Evolutionary conservation across 1,140 invertebrate genomes (phyloP), one percentile per base, ranked within the genome.

Genomic region (Tetramorium parvispinum): DNA sequence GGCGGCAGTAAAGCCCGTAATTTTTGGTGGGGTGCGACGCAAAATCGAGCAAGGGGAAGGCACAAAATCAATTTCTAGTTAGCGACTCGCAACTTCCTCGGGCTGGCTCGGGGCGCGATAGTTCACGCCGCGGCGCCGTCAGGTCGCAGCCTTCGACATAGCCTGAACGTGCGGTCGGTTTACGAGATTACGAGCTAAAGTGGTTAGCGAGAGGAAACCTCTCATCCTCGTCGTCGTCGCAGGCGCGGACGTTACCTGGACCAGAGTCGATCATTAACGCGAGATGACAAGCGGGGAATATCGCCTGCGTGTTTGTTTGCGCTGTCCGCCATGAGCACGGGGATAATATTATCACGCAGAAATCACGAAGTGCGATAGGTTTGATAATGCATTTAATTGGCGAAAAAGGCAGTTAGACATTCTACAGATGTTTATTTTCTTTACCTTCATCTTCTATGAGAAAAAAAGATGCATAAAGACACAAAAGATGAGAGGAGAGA

Each of bases 181-280:
- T 89, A 90, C 88, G 88, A 90, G 86, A 70, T 87, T 90, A 89
- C 61, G 76, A 40, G 86, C 75, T 87, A 81, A 90, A 87, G 78
- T 81, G 71, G 85, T 90, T 89, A 89, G 61, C 21, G 78, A 78
- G 68, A 83, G 68, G 68, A 32, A 75, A 73, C 51, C 61, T 57
- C 70, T 68, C 63, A 10, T 32, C 16, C 11, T 32, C 27, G 55
- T 49, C 27, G 55, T 49, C 27, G 77, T 61, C 65, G 32, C 65
- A 55, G 46, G 59, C 59, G 82, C 76, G 65, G 65, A 59, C 46
- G 79, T 83, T 83, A 73, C 53, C 66, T 82, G 66, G 66, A 46
- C 68, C 68, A 27, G 53, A 73, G 40, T 43, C 68, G 79, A 73
- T 83, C 68, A 83, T 83, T 83, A 83, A 75, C 79, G 53, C 68